phyloP scores from a whole-genome alignment of 2,888 invertebrate genomes.

The Taenaris catops region DNA sequence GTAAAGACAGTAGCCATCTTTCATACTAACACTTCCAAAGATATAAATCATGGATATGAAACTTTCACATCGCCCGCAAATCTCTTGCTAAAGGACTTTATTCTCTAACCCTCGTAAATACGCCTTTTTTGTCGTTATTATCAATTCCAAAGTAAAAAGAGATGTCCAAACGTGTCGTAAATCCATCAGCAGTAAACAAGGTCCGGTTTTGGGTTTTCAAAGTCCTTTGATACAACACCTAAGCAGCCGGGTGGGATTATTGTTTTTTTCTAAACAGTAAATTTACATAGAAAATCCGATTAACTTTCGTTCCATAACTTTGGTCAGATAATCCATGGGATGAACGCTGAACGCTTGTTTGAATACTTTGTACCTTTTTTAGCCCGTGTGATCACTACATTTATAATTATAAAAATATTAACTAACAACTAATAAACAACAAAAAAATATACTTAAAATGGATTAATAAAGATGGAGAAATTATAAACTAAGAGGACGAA shows the following conservation, averaged over 20 bases:
- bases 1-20: conserved; percentile 34
- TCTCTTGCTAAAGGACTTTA: conserved; percentile 23
- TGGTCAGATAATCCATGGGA: conserved; percentile 43
- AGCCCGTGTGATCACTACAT: conserved; percentile 37
- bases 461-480: too few species aligned
- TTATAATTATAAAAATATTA: too few species aligned
- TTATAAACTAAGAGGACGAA: too few species aligned
- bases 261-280: conserved; percentile 47
- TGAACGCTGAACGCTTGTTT: conserved; percentile 34
- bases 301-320: conserved; percentile 45
- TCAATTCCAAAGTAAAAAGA: conserved; percentile 31
- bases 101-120: conserved; percentile 20
- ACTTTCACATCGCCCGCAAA: conserved; percentile 22
- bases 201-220: conserved; percentile 33
- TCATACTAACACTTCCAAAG: conserved; percentile 20
- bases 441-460: too few species aligned
- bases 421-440: conserved; percentile 37
- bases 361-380: conserved; percentile 39
- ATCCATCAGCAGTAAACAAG: conserved; percentile 44
- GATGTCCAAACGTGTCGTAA: conserved; percentile 38
- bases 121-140: conserved; percentile 23
- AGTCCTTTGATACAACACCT: conserved; percentile 29
- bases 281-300: conserved; percentile 64
- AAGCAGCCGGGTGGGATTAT: conserved; percentile 50
- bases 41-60: conserved; percentile 35